phyloP scores from a whole-genome alignment of 2,797 vertebrate genomes.

The Hippoglossus hippoglossus region DNA sequence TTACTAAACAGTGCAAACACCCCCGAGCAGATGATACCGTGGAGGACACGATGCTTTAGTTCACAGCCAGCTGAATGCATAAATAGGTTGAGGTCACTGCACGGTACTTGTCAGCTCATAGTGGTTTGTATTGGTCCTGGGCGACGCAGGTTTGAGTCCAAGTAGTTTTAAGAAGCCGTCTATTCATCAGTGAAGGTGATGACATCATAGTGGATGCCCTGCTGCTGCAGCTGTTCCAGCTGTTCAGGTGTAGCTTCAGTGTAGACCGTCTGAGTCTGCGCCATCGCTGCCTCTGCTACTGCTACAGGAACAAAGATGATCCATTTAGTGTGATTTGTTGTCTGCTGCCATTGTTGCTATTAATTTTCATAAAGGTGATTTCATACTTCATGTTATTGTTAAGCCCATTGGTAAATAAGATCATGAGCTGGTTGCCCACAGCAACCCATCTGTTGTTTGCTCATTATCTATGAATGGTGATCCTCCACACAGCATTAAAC shows the following conservation, averaged over 20 bases:
- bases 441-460: neutral
- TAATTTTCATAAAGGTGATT: neutral
- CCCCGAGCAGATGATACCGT: constrained; percentile 19
- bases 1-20: constrained; percentile 34
- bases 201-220: constrained; percentile 94
- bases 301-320: constrained; percentile 77
- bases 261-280: constrained; percentile 90
- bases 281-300: constrained; percentile 92
- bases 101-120: constrained; percentile 36
- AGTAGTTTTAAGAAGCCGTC: neutral
- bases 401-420: neutral
- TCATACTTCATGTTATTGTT: neutral
- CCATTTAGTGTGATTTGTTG: constrained; percentile 5
- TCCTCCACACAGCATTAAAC: neutral
- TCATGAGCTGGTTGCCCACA: neutral
- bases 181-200: constrained; percentile 91
- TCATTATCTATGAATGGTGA: neutral
- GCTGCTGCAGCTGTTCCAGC: constrained; percentile 92
- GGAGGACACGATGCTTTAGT: constrained; percentile 30
- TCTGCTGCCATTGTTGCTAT: neutral
- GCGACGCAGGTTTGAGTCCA: neutral
- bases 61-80: constrained; percentile 61
- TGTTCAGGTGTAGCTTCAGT: constrained; percentile 90
- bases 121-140: constrained; percentile 37
- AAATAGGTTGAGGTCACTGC: constrained; percentile 54